Base-by-base conservation (phyloP, 2,797 vertebrate genomes). In the Cirrhinus molitorella region DNA sequence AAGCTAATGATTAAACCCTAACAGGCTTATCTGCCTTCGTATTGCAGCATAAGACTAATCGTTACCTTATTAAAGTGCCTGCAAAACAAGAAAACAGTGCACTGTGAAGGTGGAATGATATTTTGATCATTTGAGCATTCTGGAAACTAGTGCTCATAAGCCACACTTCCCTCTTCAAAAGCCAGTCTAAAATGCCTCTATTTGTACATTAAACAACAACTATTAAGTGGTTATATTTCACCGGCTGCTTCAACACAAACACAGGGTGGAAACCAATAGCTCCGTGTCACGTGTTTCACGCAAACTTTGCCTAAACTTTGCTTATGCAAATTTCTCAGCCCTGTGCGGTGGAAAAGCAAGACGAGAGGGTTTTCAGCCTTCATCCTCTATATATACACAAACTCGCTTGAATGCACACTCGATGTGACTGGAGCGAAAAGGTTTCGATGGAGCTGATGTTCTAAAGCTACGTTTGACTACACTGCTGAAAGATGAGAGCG, bases 251-350 rank as follows among this genome's bases (percentile, higher is more conserved):
- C 10, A 65, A 63, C 59, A 34, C 1, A 0, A 67, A 68, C 63
- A 79, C 66, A 70, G 31, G 34, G 66, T 0, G 6, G 34, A 49
- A 81, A 23, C 45, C 28, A 63, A 81, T 4, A 79, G 47, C 51
- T 40, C 21, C 1, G 10, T 9, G n/a, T 37, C 43, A 6, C 13
- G 4, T 23, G 55, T 47, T 57, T 16, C 66, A 34, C 7, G 3
- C n/a, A 19, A 61, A 37, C 9, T 67, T 75, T 57, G 53, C 43
- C 17, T 49, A 16, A 21, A 66, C 19, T 80, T 81, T 81, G 68
- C 43, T 63, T 81, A 81, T 49, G 55, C 23, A 81, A 81, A 81
- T 81, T 61, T 16, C 25, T n/a, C 14, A 40, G 28, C 68, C 65
- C 16, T 14, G 61, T 49, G 28, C 25, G 0, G 17, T 61, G 74